Evolutionary conservation across 1,140 invertebrate genomes (phyloP).

Genomic region (Hydropsyche tenuis): DNA sequence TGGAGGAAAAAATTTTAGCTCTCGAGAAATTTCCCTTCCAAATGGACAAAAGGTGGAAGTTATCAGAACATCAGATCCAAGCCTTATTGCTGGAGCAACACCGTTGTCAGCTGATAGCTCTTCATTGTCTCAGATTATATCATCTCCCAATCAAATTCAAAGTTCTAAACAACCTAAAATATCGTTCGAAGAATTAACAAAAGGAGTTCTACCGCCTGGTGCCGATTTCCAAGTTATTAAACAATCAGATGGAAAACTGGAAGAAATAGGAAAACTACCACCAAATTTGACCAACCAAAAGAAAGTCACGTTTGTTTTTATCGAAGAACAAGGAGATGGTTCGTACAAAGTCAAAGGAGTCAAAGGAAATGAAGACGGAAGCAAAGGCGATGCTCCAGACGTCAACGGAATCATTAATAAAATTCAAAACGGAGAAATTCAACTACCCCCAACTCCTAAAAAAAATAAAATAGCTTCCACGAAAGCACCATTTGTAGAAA

Average conservation of each 20-base stretch:
- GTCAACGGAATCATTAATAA: conserved; percentile 81
- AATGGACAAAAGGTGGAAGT: conserved; percentile 79
- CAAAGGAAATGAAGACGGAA: conserved; percentile 73
- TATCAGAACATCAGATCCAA: conserved; percentile 70
- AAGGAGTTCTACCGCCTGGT: conserved; percentile 76
- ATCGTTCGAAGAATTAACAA: conserved; percentile 76
- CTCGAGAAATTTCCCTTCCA: conserved; percentile 73
- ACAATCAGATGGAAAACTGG: conserved; percentile 73
- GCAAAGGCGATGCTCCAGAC: conserved; percentile 73
- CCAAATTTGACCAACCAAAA: conserved; percentile 71
- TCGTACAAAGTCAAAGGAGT: conserved; percentile 83
- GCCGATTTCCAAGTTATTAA: conserved; percentile 78
- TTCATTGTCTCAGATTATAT: conserved; percentile 56
- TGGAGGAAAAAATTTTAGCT: conserved; percentile 71
- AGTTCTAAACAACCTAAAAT: conserved; percentile 57
- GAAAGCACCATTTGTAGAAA: conserved; percentile 54
- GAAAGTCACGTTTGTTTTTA: conserved; percentile 83
- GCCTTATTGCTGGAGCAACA: conserved; percentile 64
- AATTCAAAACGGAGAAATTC: conserved; percentile 81
- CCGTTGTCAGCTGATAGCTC: conserved; percentile 57
- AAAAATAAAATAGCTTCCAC: conserved; percentile 54
- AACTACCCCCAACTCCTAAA: conserved; percentile 70
- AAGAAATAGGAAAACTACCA: conserved; percentile 71
- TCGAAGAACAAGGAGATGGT: conserved; percentile 84
- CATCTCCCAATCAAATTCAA: conserved; percentile 54